Conservation (phyloP, 2,888 invertebrate genomes). For the Drosophila anceps region DNA sequence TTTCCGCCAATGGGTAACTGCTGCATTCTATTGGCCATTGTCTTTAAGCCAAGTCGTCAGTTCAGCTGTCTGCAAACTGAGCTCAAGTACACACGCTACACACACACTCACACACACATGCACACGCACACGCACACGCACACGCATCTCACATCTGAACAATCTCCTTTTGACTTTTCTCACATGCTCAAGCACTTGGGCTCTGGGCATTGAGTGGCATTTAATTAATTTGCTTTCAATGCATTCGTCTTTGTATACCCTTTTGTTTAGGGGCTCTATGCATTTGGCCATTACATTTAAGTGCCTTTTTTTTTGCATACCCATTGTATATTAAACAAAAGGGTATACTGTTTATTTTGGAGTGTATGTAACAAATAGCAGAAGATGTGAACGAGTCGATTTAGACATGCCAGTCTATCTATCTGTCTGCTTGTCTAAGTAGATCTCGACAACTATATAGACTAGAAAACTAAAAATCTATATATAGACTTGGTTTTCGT, state of each 20-base stretch:
- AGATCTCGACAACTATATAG: too few species aligned
- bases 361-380: too few species aligned
- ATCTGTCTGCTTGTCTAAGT: too few species aligned
- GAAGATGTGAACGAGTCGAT: too few species aligned
- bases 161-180: slow-evolving; percentile 36
- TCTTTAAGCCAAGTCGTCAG: slow-evolving; percentile 50
- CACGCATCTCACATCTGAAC: not conserved
- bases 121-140: not conserved
- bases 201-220: slow-evolving; percentile 68
- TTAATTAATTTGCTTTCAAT: slow-evolving; percentile 75
- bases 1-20: slow-evolving; percentile 38
- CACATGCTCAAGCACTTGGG: slow-evolving; percentile 21
- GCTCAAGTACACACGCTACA: slow-evolving; percentile 1
- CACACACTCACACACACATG: not conserved
- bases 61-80: slow-evolving; percentile 30
- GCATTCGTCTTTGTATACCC: slow-evolving; percentile 23
- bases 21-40: slow-evolving; percentile 42
- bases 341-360: not conserved
- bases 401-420: too few species aligned
- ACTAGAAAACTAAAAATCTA: too few species aligned
- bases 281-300: slow-evolving; percentile 40
- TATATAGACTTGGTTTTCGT: not conserved
- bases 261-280: slow-evolving; percentile 12
- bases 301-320: slow-evolving; percentile 26
- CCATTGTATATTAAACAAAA: not conserved